A percentile compares a stretch with the other conserved stretches of the same genome.
These are phyloP conservation scores for Cardiocondyla obscurior DNA, from an alignment of 1,140 invertebrate species.

Conservation along the genomic window DNA sequence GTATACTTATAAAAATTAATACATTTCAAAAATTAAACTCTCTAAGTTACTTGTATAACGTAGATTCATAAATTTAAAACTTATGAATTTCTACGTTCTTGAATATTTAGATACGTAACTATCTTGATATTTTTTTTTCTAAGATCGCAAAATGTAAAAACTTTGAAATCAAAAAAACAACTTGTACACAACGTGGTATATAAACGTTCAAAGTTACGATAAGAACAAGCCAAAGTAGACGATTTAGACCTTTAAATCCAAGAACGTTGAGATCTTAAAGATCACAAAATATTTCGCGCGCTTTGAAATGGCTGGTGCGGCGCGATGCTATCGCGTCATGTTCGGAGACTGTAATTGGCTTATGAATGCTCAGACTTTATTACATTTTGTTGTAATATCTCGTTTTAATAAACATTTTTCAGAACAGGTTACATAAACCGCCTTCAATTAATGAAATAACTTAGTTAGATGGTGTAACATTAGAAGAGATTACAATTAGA, in stretches of 20 bases:
- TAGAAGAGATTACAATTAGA: constrained; percentile 33
- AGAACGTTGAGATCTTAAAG: constrained; percentile 28
- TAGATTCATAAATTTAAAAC: not conserved
- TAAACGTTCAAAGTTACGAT: not conserved
- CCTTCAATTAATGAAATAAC: constrained; percentile 38
- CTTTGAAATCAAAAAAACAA: not conserved
- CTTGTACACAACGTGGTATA: not conserved
- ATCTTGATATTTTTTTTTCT: not conserved
- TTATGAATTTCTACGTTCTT: not conserved
- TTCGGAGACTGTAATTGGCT: constrained; percentile 56
- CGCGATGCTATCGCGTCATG: constrained; percentile 26
- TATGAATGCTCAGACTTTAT: constrained; percentile 52
- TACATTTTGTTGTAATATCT: constrained; percentile 59
- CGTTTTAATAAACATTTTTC: constrained; percentile 60
- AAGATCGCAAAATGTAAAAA: not conserved
- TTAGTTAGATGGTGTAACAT: constrained; percentile 24
- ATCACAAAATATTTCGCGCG: constrained; percentile 11
- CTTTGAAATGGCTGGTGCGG: constrained; percentile 21
- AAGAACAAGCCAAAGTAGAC: not conserved
- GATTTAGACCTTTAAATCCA: constrained; percentile 50
- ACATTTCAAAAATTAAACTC: not conserved
- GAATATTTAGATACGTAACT: not conserved
- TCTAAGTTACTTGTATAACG: too few species aligned
- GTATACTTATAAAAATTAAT: not conserved
- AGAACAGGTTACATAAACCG: constrained; percentile 46